A percentile compares a stretch with the other conserved stretches of the same genome.
Conservation (phyloP, 2,113 vertebrate genomes). For the Callopanchax toddi region DNA sequence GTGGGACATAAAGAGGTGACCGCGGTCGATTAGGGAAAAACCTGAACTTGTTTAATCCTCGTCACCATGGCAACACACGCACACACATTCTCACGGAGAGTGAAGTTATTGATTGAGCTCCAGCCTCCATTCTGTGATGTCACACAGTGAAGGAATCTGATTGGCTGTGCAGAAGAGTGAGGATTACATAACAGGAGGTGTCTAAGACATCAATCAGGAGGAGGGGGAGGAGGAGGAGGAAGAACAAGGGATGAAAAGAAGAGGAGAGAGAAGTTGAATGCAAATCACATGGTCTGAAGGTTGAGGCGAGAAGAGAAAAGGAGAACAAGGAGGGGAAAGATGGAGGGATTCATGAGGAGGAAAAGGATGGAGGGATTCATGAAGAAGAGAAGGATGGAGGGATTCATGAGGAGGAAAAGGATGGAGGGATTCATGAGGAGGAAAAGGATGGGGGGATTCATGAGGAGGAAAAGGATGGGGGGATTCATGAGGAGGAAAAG, state of each 20-base stretch:
- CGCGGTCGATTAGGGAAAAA: not conserved
- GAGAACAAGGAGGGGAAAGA: not conserved
- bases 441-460: too few relatives aligned
- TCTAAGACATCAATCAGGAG: not conserved
- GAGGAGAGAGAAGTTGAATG: not conserved
- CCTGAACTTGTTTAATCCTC: conserved; percentile 38
- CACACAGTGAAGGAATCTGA: conserved; percentile 3
- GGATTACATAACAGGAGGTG: conserved; percentile 21
- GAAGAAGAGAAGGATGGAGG: not conserved
- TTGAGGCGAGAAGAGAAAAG: not conserved
- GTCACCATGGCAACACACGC: conserved; percentile 44
- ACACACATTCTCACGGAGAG: not conserved
- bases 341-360: too few relatives aligned
- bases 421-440: too few relatives aligned
- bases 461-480: too few relatives aligned
- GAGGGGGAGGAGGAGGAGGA: too few relatives aligned
- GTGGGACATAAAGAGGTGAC: conserved; percentile 36
- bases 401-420: not conserved
- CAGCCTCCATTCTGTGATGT: conserved; percentile 7
- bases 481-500: too few relatives aligned
- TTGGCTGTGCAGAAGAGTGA: not conserved
- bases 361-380: too few relatives aligned
- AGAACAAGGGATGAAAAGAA: not conserved
- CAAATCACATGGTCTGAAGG: too few relatives aligned
- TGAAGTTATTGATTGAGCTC: conserved; percentile 13